Evolutionary conservation across 2,888 invertebrate species (phyloP).

Genomic region (Drosophila quinaria): DNA sequence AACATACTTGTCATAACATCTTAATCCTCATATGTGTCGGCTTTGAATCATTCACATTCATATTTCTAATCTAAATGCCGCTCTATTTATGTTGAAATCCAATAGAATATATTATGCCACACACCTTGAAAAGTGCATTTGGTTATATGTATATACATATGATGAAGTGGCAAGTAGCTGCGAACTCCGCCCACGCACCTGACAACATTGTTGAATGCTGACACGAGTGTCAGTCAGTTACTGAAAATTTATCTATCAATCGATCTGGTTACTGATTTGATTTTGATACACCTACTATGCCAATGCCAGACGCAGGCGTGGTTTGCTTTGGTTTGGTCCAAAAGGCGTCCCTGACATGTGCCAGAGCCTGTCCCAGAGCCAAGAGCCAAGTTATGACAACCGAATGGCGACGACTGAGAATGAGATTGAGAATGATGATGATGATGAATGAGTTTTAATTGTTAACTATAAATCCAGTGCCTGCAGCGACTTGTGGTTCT

Average conservation of each 20-base stretch:
- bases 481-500: conserved; percentile 44
- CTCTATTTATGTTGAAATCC: conserved; percentile 29
- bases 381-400: conserved; percentile 65
- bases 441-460: conserved; percentile 82
- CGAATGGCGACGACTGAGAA: conserved; percentile 31
- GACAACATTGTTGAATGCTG: conserved; percentile 64
- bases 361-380: conserved; percentile 50
- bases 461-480: conserved; percentile 76
- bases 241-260: conserved; percentile 79
- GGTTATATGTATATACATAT: conserved; percentile 26
- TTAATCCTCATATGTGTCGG: conserved; percentile 16
- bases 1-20: conserved; percentile 26
- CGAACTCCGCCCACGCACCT: conserved; percentile 75
- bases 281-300: conserved; percentile 70
- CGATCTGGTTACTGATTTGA: conserved; percentile 75
- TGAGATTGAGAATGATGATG: conserved; percentile 53
- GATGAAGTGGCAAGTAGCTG: conserved; percentile 77
- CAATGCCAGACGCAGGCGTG: conserved; percentile 78
- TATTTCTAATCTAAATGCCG: conserved; percentile 23
- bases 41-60: conserved; percentile 19
- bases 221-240: conserved; percentile 77
- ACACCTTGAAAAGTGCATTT: conserved; percentile 73
- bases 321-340: conserved; percentile 33
- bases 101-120: conserved; percentile 52
- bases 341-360: conserved; percentile 66